Evolutionary conservation across 53 echinoderm and acorn worm genomes (phyloP).

Genomic region (Apostichopus leukothele): DNA sequence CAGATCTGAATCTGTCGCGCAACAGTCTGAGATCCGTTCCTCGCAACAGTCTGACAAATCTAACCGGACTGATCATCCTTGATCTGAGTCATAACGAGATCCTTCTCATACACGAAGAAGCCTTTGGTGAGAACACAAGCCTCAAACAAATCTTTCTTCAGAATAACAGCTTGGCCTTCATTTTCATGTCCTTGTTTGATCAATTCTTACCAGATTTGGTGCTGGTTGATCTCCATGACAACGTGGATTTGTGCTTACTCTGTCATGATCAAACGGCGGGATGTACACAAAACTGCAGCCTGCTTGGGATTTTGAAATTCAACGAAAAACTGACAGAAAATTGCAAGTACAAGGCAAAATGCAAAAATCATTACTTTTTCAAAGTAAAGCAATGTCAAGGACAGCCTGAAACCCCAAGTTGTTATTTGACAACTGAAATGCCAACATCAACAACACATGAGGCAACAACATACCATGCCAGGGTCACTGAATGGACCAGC

Average conservation of each 20-base stretch:
- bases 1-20: slow-evolving; percentile 9
- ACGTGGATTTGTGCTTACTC: background rate
- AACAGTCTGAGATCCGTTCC: slow-evolving; percentile 16
- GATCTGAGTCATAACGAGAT: slow-evolving; percentile 20
- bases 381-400: background rate
- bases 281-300: background rate
- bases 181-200: background rate
- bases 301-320: background rate
- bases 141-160: slow-evolving; percentile 13
- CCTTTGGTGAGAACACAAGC: background rate
- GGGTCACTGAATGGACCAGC: too few relatives aligned
- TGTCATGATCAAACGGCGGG: background rate
- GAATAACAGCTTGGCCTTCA: slow-evolving; percentile 3
- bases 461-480: too few relatives aligned
- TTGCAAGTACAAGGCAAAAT: background rate
- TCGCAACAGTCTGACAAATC: background rate
- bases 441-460: too few relatives aligned
- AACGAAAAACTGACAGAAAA: background rate
- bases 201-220: background rate
- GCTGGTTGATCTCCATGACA: background rate
- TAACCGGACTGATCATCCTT: background rate
- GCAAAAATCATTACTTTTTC: background rate
- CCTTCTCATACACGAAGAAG: slow-evolving; percentile 12
- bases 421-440: slow-evolving; percentile 1
- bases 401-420: background rate